A percentile compares a stretch with the other conserved stretches of the same genome.
Conservation (phyloP, 2,113 vertebrate genomes). For the Oncorhynchus masou region DNA sequence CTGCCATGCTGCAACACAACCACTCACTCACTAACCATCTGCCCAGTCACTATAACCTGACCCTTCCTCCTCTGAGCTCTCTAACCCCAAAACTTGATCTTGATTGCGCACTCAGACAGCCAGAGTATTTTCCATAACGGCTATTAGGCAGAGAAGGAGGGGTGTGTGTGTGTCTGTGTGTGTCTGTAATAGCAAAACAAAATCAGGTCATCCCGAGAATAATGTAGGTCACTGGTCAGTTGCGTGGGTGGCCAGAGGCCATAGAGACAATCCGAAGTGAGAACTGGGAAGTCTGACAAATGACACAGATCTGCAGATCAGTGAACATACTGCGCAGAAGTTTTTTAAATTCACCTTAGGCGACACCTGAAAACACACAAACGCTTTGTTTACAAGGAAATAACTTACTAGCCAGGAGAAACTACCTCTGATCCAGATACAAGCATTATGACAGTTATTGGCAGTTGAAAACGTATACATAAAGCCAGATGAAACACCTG, state of each 20-base stretch:
- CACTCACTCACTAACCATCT: slow-evolving; percentile 13
- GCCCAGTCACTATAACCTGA: not conserved
- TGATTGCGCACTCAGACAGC: not conserved
- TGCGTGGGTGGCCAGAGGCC: not conserved
- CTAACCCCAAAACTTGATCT: not conserved
- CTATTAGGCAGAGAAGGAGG: not conserved
- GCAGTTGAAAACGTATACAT: not conserved
- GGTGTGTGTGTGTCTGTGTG: slow-evolving; percentile 7
- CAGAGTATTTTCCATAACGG: not conserved
- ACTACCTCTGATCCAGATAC: too few relatives aligned
- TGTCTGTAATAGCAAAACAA: too few relatives aligned
- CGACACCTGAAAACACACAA: not conserved
- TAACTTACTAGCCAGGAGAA: not conserved
- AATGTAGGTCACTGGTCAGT: not conserved
- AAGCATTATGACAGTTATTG: not conserved
- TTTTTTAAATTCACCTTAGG: not conserved
- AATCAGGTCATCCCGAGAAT: not conserved
- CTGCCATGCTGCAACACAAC: slow-evolving; percentile 25
- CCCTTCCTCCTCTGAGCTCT: not conserved
- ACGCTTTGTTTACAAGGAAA: not conserved
- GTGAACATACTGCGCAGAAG: not conserved
- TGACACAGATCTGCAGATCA: not conserved
- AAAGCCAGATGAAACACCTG: not conserved
- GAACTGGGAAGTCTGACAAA: not conserved
- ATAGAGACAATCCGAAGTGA: not conserved